phyloP scores from a whole-genome alignment of 64 coral and sea anemone genomes.

The Pachyseris speciosa region DNA sequence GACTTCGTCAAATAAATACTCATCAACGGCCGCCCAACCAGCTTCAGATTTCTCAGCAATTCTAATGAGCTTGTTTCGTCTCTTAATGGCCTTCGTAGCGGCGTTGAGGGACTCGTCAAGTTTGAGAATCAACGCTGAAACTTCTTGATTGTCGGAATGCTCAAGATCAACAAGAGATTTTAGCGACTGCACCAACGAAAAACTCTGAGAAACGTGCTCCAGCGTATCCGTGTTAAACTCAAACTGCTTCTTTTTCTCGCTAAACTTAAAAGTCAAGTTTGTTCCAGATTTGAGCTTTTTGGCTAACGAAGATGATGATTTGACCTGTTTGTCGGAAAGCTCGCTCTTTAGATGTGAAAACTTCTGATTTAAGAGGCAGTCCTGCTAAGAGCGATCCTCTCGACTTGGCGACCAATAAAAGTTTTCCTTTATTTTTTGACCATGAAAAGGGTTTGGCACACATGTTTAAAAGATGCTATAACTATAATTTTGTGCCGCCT shows the following conservation, averaged over 20 bases:
- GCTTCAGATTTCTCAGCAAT: not conserved
- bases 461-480: too few relatives aligned
- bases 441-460: too few relatives aligned
- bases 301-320: not conserved
- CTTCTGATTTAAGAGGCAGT: not conserved
- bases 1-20: not conserved
- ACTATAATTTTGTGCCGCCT: too few relatives aligned
- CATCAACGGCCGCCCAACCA: not conserved
- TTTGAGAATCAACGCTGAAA: slow-evolving; percentile 1
- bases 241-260: not conserved
- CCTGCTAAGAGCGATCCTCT: too few relatives aligned
- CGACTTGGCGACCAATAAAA: too few relatives aligned
- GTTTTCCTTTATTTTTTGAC: too few relatives aligned
- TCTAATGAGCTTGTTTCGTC: not conserved
- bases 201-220: not conserved
- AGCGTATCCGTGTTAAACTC: not conserved
- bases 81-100: not conserved
- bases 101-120: not conserved
- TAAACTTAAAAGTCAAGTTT: not conserved
- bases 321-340: not conserved
- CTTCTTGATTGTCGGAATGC: not conserved
- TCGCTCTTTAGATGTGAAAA: not conserved
- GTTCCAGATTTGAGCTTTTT: not conserved
- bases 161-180: not conserved
- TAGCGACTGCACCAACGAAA: not conserved